phyloP scores from a whole-genome alignment of 1,140 invertebrate genomes.

The Drosophila pruinosa region DNA sequence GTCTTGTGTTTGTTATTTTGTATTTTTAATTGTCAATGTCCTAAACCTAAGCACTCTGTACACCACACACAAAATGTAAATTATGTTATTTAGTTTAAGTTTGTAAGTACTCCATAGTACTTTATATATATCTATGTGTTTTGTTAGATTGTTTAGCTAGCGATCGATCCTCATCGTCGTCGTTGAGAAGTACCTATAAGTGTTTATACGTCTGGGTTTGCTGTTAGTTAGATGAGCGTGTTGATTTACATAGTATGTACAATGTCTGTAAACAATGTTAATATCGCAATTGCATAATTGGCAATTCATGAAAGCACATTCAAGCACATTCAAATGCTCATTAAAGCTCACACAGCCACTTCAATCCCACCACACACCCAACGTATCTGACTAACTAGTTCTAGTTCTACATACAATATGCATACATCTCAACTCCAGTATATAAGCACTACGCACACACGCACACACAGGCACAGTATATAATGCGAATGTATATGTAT shows the following conservation, averaged over 20 bases:
- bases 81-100: conserved; percentile 17
- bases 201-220: conserved; percentile 50
- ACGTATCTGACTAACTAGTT: conserved; percentile 29
- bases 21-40: conserved; percentile 43
- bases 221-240: conserved; percentile 40
- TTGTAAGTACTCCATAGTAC: conserved; percentile 8
- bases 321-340: conserved; percentile 14
- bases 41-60: conserved; percentile 58
- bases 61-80: conserved; percentile 19
- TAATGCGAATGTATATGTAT: conserved; percentile 43
- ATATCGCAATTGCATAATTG: conserved; percentile 45
- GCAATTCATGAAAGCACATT: conserved; percentile 48
- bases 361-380: conserved; percentile 19
- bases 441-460: conserved; percentile 10
- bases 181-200: conserved; percentile 17
- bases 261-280: conserved; percentile 23
- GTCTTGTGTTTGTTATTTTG: conserved; percentile 41
- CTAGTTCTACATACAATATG: conserved; percentile 22
- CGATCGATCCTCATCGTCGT: conserved; percentile 16
- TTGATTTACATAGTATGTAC: neutral
- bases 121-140: conserved; percentile 9
- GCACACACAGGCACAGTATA: conserved; percentile 26
- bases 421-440: conserved; percentile 14
- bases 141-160: conserved; percentile 5
- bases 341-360: conserved; percentile 23